Evolutionary conservation across 2,888 invertebrate genomes (phyloP).

Genomic region (Ariolimax columbianus): DNA sequence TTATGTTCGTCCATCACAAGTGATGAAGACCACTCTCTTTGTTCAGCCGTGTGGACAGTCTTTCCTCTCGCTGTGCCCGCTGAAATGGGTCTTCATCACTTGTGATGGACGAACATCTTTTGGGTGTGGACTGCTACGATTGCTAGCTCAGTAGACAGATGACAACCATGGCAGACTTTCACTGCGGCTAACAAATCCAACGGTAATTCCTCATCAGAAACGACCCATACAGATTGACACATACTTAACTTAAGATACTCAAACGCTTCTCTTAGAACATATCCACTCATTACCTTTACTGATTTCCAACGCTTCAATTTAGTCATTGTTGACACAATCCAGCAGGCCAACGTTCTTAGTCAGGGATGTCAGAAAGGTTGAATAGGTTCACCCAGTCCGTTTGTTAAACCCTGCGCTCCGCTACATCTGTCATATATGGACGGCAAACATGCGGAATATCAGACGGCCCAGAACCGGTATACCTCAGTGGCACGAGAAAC

Average conservation of each 20-base stretch:
- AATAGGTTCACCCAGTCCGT: neutral
- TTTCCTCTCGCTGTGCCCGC: too few relatives aligned
- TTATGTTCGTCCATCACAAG: too few relatives aligned
- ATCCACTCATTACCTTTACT: neutral
- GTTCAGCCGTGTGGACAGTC: too few relatives aligned
- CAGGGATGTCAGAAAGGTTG: conserved; percentile 6
- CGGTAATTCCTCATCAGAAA: too few relatives aligned
- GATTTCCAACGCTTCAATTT: neutral
- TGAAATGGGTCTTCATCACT: too few relatives aligned
- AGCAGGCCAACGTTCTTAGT: neutral
- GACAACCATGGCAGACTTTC: too few relatives aligned
- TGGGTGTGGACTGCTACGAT: too few relatives aligned
- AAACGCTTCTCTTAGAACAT: neutral
- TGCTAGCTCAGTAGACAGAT: too few relatives aligned
- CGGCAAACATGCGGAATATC: neutral
- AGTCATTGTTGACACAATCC: neutral
- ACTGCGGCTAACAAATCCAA: too few relatives aligned
- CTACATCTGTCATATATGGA: neutral
- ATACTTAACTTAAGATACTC: neutral
- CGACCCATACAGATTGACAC: neutral
- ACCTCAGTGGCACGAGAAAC: conserved; percentile 1
- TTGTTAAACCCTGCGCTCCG: neutral
- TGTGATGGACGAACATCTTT: too few relatives aligned
- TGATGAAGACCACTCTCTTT: too few relatives aligned
- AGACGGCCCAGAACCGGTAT: neutral